A percentile compares a stretch with the other conserved stretches of the same genome.
Evolutionary conservation across 1,140 invertebrate genomes (phyloP).

Genomic region (Babylonia areolata): DNA sequence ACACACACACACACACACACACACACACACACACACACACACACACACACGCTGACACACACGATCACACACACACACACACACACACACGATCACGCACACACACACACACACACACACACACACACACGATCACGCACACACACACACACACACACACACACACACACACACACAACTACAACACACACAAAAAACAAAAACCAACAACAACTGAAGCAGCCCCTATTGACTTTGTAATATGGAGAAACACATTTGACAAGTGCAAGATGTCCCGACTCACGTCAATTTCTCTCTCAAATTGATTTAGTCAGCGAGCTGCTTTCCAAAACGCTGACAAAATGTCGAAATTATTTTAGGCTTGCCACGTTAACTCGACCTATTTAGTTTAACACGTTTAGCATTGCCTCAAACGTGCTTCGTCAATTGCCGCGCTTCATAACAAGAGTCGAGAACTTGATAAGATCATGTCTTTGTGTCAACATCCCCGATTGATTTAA

Average conservation of each 20-base stretch:
- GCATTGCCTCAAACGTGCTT: neutral
- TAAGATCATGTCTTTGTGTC: neutral
- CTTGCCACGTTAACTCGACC: neutral
- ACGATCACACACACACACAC: too few relatives aligned
- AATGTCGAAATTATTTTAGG: neutral
- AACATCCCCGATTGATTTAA: neutral
- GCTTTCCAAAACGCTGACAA: neutral
- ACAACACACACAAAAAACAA: too few relatives aligned
- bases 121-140: too few relatives aligned
- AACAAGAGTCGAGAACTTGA: neutral
- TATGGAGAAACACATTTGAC: neutral
- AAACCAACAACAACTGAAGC: neutral
- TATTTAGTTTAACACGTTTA: slow-evolving; percentile 9
- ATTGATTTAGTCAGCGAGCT: neutral
- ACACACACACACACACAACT: too few relatives aligned
- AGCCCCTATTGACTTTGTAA: neutral
- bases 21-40: too few relatives aligned
- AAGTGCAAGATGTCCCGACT: neutral
- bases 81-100: too few relatives aligned
- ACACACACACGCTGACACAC: too few relatives aligned
- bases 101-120: too few relatives aligned
- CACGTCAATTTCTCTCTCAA: neutral
- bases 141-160: too few relatives aligned
- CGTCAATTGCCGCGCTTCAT: neutral
- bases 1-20: too few relatives aligned